Evolutionary conservation across 2,797 vertebrate species (phyloP).

Genomic region (Melanotaenia pygmaea): DNA sequence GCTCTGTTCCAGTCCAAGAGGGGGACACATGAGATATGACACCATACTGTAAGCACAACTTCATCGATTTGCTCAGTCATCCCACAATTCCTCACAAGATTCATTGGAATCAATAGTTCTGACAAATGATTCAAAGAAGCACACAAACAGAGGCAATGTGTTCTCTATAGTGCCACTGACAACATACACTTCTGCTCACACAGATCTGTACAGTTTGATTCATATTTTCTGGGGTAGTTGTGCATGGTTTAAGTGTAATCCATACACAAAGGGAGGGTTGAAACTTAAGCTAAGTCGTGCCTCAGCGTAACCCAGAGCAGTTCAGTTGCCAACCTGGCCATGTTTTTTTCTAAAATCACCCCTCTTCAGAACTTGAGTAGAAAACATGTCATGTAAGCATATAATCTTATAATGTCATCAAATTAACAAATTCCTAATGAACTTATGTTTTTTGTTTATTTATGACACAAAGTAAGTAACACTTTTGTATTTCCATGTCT

Average conservation of each 20-base stretch:
- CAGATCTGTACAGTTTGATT: constrained; percentile 26
- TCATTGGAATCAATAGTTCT: constrained; percentile 75
- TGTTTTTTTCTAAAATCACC: background rate
- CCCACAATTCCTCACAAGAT: constrained; percentile 62
- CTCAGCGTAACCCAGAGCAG: background rate
- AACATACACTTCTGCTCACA: constrained; percentile 32
- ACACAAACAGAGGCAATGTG: constrained; percentile 57
- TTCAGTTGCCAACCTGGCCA: background rate
- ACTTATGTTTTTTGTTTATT: background rate
- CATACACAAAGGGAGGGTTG: constrained; percentile 4
- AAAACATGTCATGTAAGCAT: background rate
- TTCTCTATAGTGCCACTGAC: constrained; percentile 40
- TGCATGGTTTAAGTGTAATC: constrained; percentile 13
- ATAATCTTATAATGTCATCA: background rate
- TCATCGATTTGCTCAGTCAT: constrained; percentile 73
- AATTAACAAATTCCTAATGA: background rate
- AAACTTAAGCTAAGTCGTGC: constrained; percentile 10
- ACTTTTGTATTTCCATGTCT: constrained; percentile 37
- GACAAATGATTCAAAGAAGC: constrained; percentile 69
- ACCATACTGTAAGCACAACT: constrained; percentile 74
- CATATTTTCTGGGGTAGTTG: constrained; percentile 24
- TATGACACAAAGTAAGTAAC: background rate
- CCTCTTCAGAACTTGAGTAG: background rate
- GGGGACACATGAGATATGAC: constrained; percentile 72
- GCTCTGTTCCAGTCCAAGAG: constrained; percentile 44